A percentile compares a stretch with the other conserved stretches of the same genome.
Conservation (phyloP, 2,113 vertebrate species). For the Cardinalis cardinalis region DNA sequence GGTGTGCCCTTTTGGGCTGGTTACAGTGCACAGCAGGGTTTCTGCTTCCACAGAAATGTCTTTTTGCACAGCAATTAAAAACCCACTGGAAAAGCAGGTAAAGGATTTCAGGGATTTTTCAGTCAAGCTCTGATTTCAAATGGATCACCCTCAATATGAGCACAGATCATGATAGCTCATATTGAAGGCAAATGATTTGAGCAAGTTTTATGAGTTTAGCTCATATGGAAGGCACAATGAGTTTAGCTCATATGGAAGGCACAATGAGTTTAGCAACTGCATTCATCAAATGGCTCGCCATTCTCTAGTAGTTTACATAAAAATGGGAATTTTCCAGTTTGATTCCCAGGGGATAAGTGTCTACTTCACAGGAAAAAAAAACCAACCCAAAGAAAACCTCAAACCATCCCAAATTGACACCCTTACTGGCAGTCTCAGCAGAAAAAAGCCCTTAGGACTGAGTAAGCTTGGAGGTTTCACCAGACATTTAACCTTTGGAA, state of each 20-base stretch:
- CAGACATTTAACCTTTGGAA: neutral
- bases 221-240: neutral
- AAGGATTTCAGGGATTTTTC: neutral
- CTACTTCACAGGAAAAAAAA: neutral
- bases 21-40: neutral
- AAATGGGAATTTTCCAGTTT: neutral
- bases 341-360: neutral
- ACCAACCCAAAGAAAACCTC: neutral
- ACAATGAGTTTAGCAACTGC: neutral
- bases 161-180: neutral
- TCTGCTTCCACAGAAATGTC: neutral
- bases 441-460: neutral
- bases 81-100: neutral
- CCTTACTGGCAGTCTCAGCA: neutral
- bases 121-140: neutral
- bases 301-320: neutral
- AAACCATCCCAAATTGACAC: neutral
- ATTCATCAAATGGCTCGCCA: neutral
- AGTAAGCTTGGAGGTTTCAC: neutral
- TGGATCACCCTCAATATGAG: neutral
- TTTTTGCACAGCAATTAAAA: neutral
- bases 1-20: rapidly evolving
- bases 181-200: neutral
- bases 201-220: neutral
- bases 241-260: neutral